Evolutionary conservation across 2,888 invertebrate genomes (phyloP).

Genomic region (Trachelus tabidus): DNA sequence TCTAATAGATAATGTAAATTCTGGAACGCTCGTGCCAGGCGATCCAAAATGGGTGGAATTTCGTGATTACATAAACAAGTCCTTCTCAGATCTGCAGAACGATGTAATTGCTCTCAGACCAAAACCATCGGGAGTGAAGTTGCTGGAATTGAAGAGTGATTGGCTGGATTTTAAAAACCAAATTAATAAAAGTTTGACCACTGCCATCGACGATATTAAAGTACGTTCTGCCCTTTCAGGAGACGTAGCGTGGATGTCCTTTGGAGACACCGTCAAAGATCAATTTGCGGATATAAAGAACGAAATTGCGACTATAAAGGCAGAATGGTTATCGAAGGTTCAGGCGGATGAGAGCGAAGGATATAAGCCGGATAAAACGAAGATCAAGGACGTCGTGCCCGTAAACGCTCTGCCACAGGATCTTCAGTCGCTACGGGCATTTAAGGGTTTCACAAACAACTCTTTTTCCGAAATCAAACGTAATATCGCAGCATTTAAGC

Average conservation of each 20-base stretch:
- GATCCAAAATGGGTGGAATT: constrained; percentile 21
- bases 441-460: constrained; percentile 11
- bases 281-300: constrained; percentile 36
- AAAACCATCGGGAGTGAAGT: constrained; percentile 16
- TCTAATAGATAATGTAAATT: neutral
- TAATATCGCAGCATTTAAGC: constrained; percentile 11
- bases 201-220: constrained; percentile 12
- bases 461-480: constrained; percentile 18
- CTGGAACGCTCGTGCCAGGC: neutral
- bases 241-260: constrained; percentile 26
- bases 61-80: constrained; percentile 22
- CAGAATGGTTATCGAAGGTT: constrained; percentile 3
- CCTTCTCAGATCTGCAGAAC: constrained; percentile 18
- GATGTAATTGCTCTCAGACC: constrained; percentile 2
- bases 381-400: constrained; percentile 1
- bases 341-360: neutral
- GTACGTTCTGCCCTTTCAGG: neutral
- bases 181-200: constrained; percentile 25
- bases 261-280: constrained; percentile 27
- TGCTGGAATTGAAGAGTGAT: constrained; percentile 21
- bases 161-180: constrained; percentile 28
- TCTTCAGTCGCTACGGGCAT: constrained; percentile 7
- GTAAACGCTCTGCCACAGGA: neutral
- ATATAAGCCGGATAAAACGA: neutral
- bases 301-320: constrained; percentile 29